Evolutionary conservation across 35 echinoderm and acorn worm species (phyloP).

Genomic region (Nesometra sesokonis): DNA sequence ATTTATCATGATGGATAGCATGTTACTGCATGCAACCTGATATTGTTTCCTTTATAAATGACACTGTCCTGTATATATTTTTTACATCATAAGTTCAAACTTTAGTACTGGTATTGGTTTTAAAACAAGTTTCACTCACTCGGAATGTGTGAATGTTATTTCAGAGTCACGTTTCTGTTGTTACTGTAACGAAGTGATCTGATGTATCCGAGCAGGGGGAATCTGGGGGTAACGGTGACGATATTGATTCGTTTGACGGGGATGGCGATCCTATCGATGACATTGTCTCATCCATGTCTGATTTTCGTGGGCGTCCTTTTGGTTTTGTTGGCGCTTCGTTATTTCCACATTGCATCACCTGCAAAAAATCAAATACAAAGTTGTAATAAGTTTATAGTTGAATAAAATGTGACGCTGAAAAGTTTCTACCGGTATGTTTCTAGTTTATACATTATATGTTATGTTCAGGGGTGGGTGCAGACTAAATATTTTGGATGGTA

Average conservation of each 20-base stretch:
- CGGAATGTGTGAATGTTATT: too few species aligned
- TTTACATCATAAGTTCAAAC: too few species aligned
- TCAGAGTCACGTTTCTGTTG: neutral
- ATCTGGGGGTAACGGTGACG: neutral
- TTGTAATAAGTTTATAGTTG: neutral
- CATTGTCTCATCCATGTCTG: conserved; percentile 19
- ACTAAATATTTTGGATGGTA: too few species aligned
- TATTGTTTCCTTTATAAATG: too few species aligned
- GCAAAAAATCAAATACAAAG: neutral
- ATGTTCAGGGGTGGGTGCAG: too few species aligned
- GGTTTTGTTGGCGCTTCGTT: conserved; percentile 91
- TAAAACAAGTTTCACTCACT: too few species aligned
- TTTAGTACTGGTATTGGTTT: too few species aligned
- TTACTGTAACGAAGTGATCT: neutral
- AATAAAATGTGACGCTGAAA: neutral
- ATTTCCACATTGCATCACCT: conserved; percentile 86
- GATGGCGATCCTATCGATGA: neutral
- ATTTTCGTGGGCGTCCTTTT: conserved; percentile 91
- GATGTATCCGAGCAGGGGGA: neutral
- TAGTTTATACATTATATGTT: neutral
- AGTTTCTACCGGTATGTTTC: neutral
- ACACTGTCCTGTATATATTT: too few species aligned
- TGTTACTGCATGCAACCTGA: too few species aligned
- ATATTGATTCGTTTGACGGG: neutral
- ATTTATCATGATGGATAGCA: too few species aligned